These are phyloP conservation scores for Ondatra zibethicus DNA, from an alignment of 2,113 vertebrate species.

Conservation along the genomic window DNA sequence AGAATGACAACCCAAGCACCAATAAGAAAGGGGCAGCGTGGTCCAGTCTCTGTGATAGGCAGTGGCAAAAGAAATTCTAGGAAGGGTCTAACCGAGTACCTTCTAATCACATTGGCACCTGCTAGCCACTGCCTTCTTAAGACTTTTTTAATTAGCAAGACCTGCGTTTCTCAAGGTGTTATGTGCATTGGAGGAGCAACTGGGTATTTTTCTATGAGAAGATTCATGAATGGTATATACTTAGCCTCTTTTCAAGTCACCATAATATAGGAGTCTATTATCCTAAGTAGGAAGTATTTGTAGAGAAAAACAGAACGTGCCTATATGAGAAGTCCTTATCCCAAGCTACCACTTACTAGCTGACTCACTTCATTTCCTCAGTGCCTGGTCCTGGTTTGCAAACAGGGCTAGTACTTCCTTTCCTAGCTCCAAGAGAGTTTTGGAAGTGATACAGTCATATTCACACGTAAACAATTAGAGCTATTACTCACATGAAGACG, in stretches of 20 bases:
- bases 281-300: neutral
- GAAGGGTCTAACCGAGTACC: neutral
- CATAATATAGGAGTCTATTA: neutral
- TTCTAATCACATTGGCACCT: neutral
- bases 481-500: neutral
- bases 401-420: neutral
- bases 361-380: neutral
- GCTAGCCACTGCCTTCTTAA: neutral
- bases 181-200: neutral
- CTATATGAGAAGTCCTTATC: neutral
- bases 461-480: neutral
- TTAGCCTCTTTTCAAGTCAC: neutral
- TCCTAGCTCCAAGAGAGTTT: neutral
- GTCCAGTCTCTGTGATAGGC: neutral
- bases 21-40: neutral
- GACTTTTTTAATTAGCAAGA: neutral
- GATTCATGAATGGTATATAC: neutral
- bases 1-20: neutral
- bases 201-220: neutral
- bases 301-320: slow-evolving; percentile 30
- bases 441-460: neutral
- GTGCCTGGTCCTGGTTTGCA: slow-evolving; percentile 11
- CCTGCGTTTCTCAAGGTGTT: neutral
- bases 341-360: neutral
- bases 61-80: neutral